phyloP scores from a whole-genome alignment of 2,888 invertebrate genomes.

The Corbicula japonica region DNA sequence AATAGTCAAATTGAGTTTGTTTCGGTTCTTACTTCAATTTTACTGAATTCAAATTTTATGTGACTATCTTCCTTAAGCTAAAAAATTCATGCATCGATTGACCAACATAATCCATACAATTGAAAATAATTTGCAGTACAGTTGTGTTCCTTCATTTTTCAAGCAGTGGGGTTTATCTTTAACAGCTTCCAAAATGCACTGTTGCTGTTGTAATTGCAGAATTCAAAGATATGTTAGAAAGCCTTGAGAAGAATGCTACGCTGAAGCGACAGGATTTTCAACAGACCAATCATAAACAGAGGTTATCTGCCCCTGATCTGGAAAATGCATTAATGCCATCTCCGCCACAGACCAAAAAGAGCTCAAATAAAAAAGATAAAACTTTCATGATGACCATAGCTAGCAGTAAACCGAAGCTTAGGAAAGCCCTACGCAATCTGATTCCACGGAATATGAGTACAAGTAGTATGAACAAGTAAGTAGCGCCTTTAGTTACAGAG shows the following conservation, averaged over 20 bases:
- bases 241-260: conserved; percentile 93
- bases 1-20: too few relatives aligned
- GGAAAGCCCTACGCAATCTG: conserved; percentile 95
- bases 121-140: too few relatives aligned
- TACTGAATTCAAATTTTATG: too few relatives aligned
- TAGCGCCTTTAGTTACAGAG: too few relatives aligned
- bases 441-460: conserved; percentile 88
- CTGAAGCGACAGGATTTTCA: conserved; percentile 90
- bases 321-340: conserved; percentile 87
- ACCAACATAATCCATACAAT: too few relatives aligned
- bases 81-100: too few relatives aligned
- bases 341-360: conserved; percentile 82
- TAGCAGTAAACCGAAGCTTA: conserved; percentile 92
- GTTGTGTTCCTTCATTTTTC: too few relatives aligned
- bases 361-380: conserved; percentile 87
- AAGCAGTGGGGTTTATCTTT: too few relatives aligned
- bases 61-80: too few relatives aligned
- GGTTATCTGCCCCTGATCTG: conserved; percentile 91
- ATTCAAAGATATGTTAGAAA: conserved; percentile 91
- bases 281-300: conserved; percentile 91
- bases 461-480: conserved; percentile 81
- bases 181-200: too few relatives aligned
- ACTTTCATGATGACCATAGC: conserved; percentile 92
- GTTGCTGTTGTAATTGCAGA: conserved; percentile 84
- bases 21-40: too few relatives aligned